Conservation (phyloP, 2,888 invertebrate species). For the Thyatira batis region DNA sequence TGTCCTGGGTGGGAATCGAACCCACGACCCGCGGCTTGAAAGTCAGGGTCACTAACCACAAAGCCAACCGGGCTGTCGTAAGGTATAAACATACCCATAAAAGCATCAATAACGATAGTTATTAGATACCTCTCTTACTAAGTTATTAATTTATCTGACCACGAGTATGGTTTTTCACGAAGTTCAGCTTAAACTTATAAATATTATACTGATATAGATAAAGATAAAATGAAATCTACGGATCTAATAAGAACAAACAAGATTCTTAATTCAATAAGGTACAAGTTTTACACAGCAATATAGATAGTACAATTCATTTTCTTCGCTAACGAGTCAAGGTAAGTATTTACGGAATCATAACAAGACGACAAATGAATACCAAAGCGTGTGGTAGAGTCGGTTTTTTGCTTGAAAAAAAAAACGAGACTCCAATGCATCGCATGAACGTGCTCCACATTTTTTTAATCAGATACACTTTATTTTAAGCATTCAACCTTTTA, state of each 20-base stretch:
- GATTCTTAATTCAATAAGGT: not conserved
- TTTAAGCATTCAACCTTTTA: conserved; percentile 17
- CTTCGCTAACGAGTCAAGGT: conserved; percentile 1
- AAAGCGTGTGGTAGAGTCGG: not conserved
- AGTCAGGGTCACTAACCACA: too few species aligned
- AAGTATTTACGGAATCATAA: conserved; percentile 1
- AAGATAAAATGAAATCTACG: not conserved
- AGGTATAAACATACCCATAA: not conserved
- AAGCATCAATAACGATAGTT: not conserved
- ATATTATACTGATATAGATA: not conserved
- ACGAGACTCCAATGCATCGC: conserved; percentile 30
- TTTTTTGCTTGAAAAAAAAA: conserved; percentile 7
- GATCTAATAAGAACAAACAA: not conserved
- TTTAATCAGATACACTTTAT: conserved; percentile 21
- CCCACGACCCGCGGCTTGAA: too few species aligned
- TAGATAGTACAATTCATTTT: not conserved
- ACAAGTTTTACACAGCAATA: not conserved
- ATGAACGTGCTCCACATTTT: conserved; percentile 27
- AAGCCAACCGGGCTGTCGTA: too few species aligned
- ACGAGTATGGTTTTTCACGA: not conserved
- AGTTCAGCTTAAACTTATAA: not conserved
- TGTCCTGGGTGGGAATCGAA: too few species aligned
- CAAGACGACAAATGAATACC: conserved; percentile 4
- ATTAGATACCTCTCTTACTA: not conserved
- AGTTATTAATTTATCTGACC: not conserved